These are phyloP conservation scores for Phasianus colchicus DNA, from an alignment of 2,113 vertebrate species.

Conservation along the genomic window DNA sequence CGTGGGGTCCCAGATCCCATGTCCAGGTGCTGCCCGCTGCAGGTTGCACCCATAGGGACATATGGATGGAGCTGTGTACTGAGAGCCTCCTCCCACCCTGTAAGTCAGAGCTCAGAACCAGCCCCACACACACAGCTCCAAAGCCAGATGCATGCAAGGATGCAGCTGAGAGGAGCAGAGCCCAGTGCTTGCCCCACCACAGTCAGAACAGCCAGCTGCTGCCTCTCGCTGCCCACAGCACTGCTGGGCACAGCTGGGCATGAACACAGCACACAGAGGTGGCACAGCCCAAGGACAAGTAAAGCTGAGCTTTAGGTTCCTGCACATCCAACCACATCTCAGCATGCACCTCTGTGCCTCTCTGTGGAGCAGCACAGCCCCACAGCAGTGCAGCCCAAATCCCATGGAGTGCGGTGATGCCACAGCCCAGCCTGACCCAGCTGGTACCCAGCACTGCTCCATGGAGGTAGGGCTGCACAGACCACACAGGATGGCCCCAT, in stretches of 20 bases:
- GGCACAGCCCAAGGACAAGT: not conserved
- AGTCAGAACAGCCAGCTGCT: not conserved
- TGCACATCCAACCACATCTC: not conserved
- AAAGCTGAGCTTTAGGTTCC: not conserved
- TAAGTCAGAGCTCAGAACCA: not conserved
- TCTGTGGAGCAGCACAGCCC: not conserved
- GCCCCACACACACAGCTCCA: not conserved
- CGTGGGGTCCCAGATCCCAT: fast-evolving
- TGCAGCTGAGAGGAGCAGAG: not conserved
- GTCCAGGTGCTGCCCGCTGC: not conserved
- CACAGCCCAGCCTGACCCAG: not conserved
- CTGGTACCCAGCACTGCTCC: not conserved
- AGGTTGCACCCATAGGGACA: not conserved
- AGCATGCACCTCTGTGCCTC: not conserved
- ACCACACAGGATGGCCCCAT: not conserved
- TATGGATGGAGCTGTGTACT: fast-evolving
- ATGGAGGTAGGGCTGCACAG: not conserved
- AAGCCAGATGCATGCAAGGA: fast-evolving
- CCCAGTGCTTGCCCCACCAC: not conserved
- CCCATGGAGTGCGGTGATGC: fast-evolving
- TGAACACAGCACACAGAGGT: not conserved
- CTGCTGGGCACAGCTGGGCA: not conserved
- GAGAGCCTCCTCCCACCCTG: not conserved
- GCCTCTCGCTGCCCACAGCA: not conserved
- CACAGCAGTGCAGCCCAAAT: fast-evolving